phyloP scores from a whole-genome alignment of 2,888 invertebrate genomes.

The Thymelicus acteon region DNA sequence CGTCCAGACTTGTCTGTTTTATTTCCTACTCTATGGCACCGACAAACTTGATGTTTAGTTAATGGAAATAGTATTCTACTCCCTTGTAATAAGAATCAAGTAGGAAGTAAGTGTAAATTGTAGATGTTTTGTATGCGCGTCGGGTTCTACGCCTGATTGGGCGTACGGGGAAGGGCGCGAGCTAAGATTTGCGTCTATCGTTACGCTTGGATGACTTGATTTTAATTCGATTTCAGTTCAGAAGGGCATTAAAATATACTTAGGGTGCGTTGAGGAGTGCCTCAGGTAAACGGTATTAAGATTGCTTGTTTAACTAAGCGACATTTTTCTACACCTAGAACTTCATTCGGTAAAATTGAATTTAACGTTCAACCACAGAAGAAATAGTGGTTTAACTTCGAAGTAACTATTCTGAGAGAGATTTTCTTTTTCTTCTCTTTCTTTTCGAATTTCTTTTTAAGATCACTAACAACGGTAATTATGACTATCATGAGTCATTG shows the following conservation, averaged over 20 bases:
- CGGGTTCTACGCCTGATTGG: slow-evolving; percentile 72
- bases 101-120: slow-evolving; percentile 40
- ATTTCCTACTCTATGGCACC: slow-evolving; percentile 47
- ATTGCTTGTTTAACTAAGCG: slow-evolving; percentile 30
- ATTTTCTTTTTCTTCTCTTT: too few species aligned
- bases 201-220: slow-evolving; percentile 65
- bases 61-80: slow-evolving; percentile 46
- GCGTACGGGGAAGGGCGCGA: slow-evolving; percentile 61
- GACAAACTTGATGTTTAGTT: slow-evolving; percentile 6
- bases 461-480: too few species aligned
- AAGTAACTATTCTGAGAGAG: too few species aligned
- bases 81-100: slow-evolving; percentile 39
- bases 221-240: slow-evolving; percentile 61
- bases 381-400: too few species aligned
- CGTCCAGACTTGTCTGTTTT: slow-evolving; percentile 31
- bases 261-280: slow-evolving; percentile 30
- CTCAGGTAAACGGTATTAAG: slow-evolving; percentile 29
- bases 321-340: slow-evolving; percentile 17
- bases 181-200: slow-evolving; percentile 71
- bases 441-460: too few species aligned
- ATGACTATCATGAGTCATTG: too few species aligned
- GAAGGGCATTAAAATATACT: slow-evolving; percentile 42
- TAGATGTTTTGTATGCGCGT: slow-evolving; percentile 69
- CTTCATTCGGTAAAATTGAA: not conserved
- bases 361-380: too few species aligned